Percentiles rank a stretch among this genome's conserved stretches.
These are phyloP conservation scores for Aelia acuminata DNA, from an alignment of 2,888 invertebrate genomes.

Conservation along the genomic window DNA sequence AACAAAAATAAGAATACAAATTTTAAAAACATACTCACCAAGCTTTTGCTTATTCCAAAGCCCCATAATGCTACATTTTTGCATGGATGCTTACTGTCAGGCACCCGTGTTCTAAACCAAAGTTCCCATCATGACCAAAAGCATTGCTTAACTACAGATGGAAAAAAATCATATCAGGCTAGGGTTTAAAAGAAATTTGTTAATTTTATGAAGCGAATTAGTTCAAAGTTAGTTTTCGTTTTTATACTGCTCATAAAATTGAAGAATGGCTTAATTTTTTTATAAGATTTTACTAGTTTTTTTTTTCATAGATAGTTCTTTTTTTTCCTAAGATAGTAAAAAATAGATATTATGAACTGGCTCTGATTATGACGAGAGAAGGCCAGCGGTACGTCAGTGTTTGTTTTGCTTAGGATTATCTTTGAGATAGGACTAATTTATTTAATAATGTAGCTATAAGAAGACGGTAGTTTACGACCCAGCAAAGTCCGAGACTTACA, in stretches of 20 bases:
- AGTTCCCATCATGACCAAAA: too few species aligned
- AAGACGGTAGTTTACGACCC: conserved; percentile 87
- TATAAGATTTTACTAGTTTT: not conserved
- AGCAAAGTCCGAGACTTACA: conserved; percentile 89
- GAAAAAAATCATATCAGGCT: too few species aligned
- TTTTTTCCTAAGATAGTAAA: not conserved
- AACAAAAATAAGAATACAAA: too few species aligned
- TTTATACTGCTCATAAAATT: not conserved
- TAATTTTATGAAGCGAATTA: not conserved
- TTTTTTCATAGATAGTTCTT: not conserved
- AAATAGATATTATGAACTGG: not conserved
- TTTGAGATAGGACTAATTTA: conserved; percentile 36
- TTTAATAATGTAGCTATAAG: conserved; percentile 72
- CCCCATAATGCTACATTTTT: too few species aligned
- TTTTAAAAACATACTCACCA: too few species aligned
- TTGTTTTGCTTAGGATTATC: conserved; percentile 11
- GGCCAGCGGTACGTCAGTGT: not conserved
- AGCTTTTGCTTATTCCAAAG: too few species aligned
- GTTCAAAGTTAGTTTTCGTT: not conserved
- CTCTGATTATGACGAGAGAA: not conserved
- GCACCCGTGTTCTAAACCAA: too few species aligned
- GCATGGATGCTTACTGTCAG: too few species aligned
- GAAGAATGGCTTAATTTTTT: not conserved
- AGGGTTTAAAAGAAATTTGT: too few species aligned
- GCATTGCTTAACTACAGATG: too few species aligned